phyloP scores from a whole-genome alignment of 2,797 vertebrate genomes.

The Ataeniobius toweri region DNA sequence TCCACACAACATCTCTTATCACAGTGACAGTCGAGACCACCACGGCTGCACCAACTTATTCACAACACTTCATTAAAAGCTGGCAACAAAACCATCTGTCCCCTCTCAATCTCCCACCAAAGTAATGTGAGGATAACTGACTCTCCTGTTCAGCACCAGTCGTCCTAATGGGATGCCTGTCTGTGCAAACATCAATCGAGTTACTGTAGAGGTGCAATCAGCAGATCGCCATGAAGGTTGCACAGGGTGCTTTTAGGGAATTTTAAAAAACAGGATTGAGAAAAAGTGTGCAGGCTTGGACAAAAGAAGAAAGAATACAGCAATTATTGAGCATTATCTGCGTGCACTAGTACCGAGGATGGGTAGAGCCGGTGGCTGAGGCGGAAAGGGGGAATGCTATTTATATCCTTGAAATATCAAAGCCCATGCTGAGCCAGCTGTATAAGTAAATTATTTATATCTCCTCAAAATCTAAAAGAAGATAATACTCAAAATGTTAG shows the following conservation, averaged over 20 bases:
- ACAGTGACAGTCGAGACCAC: constrained; percentile 50
- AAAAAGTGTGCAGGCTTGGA: neutral
- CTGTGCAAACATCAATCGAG: constrained; percentile 70
- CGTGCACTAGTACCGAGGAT: constrained; percentile 9
- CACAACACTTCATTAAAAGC: constrained; percentile 72
- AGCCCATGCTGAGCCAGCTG: constrained; percentile 34
- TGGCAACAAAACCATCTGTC: constrained; percentile 75
- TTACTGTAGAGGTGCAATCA: constrained; percentile 48
- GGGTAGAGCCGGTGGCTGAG: constrained; percentile 9
- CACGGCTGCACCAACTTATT: constrained; percentile 58
- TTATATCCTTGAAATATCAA: constrained; percentile 40
- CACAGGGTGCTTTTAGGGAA: constrained; percentile 43
- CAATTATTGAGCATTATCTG: constrained; percentile 19
- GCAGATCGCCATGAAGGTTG: constrained; percentile 51
- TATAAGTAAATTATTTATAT: constrained; percentile 62
- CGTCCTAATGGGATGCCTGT: constrained; percentile 73
- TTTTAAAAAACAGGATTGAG: constrained; percentile 28
- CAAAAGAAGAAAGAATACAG: constrained; percentile 14
- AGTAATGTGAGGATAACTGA: constrained; percentile 75
- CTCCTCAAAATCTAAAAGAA: constrained; percentile 61
- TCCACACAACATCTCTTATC: constrained; percentile 39
- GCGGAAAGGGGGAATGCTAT: constrained; percentile 18
- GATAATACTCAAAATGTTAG: constrained; percentile 65
- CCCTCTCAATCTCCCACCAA: constrained; percentile 69
- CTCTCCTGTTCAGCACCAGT: constrained; percentile 71